Evolutionary conservation across 1,140 invertebrate species (phyloP).

Genomic region (Cydia strobilella): DNA sequence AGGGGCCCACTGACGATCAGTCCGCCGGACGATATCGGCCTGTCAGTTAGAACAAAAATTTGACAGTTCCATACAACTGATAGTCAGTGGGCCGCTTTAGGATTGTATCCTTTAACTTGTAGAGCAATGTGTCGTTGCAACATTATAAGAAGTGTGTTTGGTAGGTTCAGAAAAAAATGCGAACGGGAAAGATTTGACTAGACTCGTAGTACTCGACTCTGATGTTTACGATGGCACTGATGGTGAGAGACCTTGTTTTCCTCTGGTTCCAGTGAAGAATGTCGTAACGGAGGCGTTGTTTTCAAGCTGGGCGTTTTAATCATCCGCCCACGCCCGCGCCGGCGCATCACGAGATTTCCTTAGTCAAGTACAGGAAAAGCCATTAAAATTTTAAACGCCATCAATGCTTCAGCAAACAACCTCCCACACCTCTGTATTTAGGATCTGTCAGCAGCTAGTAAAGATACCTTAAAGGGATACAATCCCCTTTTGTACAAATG

Average conservation of each 20-base stretch:
- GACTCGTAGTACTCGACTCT: neutral
- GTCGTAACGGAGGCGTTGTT: slow-evolving; percentile 32
- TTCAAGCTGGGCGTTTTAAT: slow-evolving; percentile 18
- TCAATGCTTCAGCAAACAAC: neutral
- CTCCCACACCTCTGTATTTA: neutral
- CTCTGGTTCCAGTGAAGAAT: slow-evolving; percentile 22
- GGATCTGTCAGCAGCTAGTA: neutral
- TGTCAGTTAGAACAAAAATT: too few species aligned
- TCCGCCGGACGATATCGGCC: too few species aligned
- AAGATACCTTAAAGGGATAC: neutral
- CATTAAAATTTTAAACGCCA: slow-evolving; percentile 27
- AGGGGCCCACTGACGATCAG: too few species aligned
- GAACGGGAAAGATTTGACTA: neutral
- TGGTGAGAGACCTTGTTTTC: slow-evolving; percentile 2
- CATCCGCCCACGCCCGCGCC: slow-evolving; percentile 26
- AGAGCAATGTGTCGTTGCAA: neutral
- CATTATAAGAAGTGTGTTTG: neutral
- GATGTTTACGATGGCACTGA: neutral
- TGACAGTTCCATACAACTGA: too few species aligned
- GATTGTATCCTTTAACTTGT: neutral
- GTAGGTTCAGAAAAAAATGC: neutral
- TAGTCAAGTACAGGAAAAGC: slow-evolving; percentile 23
- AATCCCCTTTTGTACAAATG: too few species aligned
- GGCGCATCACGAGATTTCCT: slow-evolving; percentile 21
- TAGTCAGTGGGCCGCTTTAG: too few species aligned